Evolutionary conservation across 2,113 vertebrate species (phyloP).

Genomic region (Turnix velox): DNA sequence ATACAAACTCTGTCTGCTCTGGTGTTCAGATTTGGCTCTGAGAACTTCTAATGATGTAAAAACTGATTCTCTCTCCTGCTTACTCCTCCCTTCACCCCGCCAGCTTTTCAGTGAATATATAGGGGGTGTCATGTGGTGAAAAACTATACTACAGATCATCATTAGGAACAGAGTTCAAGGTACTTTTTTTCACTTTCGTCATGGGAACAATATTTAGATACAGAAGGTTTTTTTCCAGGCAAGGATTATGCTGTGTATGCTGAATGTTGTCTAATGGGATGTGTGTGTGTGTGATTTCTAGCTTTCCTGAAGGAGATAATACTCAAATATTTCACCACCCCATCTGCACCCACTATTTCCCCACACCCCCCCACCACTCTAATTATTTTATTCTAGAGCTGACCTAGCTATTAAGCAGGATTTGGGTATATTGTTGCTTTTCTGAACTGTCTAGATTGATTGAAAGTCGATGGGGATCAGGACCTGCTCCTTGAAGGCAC

Average conservation of each 20-base stretch:
- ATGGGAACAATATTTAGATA: not conserved
- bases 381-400: not conserved
- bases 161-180: not conserved
- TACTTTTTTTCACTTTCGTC: not conserved
- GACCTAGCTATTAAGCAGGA: not conserved
- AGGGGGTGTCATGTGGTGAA: not conserved
- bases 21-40: not conserved
- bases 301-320: not conserved
- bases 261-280: not conserved
- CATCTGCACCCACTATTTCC: not conserved
- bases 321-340: not conserved
- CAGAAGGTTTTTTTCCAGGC: not conserved
- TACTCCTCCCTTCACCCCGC: not conserved
- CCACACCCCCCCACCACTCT: too few relatives aligned
- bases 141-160: not conserved
- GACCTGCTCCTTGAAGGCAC: not conserved
- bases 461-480: not conserved
- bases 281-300: not conserved
- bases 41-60: not conserved
- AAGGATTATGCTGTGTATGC: not conserved
- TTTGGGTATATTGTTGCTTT: not conserved
- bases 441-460: not conserved
- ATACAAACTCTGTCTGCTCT: not conserved
- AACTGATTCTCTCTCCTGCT: not conserved
- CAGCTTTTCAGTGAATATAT: not conserved